These are phyloP conservation scores for Gorsachius goisagi DNA, from an alignment of 2,113 vertebrate genomes.

Conservation along the genomic window DNA sequence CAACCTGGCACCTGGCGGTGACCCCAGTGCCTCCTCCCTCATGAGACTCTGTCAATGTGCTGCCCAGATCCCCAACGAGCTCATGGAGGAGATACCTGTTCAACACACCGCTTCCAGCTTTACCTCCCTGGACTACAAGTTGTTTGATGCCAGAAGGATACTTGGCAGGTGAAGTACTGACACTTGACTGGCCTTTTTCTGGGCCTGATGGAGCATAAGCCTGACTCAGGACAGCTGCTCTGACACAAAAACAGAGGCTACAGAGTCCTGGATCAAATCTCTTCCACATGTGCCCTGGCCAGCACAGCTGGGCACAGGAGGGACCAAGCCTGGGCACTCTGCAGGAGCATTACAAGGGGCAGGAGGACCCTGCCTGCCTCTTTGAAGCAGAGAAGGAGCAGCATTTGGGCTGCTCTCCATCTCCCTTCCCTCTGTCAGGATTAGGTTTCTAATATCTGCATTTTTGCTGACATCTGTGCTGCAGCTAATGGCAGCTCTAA, in stretches of 20 bases:
- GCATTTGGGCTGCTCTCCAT: background rate
- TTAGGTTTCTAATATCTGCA: constrained; percentile 30
- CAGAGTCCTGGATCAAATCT: background rate
- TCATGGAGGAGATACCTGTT: background rate
- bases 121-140: background rate
- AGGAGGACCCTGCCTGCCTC: background rate
- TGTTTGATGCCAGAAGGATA: background rate
- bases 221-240: background rate
- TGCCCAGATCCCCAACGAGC: background rate
- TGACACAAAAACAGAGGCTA: background rate
- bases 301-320: background rate
- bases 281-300: accelerated
- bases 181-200: background rate
- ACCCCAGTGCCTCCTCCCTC: background rate
- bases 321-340: background rate
- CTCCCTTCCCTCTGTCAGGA: background rate
- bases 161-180: background rate
- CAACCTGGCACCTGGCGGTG: background rate
- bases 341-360: background rate
- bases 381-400: background rate
- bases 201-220: background rate
- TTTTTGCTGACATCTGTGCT: constrained; percentile 27
- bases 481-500: constrained; percentile 34
- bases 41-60: background rate
- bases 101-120: background rate